Evolutionary conservation across 2,888 invertebrate species (phyloP).

Genomic region (Archips xylosteana): DNA sequence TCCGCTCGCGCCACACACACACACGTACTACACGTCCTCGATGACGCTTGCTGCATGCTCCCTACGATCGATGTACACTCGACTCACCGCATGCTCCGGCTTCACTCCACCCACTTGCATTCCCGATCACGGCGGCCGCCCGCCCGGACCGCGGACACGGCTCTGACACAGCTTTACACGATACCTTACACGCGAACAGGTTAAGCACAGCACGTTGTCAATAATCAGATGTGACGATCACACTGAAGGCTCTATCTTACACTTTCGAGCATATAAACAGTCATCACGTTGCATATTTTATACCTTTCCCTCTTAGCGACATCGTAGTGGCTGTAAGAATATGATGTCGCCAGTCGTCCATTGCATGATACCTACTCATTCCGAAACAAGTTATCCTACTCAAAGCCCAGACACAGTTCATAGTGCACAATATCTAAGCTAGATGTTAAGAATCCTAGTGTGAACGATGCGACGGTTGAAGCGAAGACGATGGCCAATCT

Average conservation of each 20-base stretch:
- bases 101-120: constrained; percentile 81
- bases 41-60: constrained; percentile 78
- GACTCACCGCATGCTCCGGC: constrained; percentile 80
- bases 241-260: constrained; percentile 70
- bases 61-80: constrained; percentile 71
- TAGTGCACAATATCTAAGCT: constrained; percentile 69
- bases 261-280: constrained; percentile 76
- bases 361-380: constrained; percentile 77
- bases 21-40: constrained; percentile 65
- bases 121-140: constrained; percentile 82
- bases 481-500: constrained; percentile 42
- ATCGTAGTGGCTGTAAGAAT: constrained; percentile 73
- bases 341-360: constrained; percentile 76
- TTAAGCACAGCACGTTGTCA: constrained; percentile 76
- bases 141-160: constrained; percentile 65
- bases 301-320: constrained; percentile 85
- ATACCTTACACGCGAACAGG: constrained; percentile 81
- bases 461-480: constrained; percentile 62
- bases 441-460: constrained; percentile 67
- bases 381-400: constrained; percentile 68
- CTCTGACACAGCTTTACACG: constrained; percentile 81
- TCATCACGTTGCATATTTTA: constrained; percentile 84
- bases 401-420: constrained; percentile 68
- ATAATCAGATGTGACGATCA: constrained; percentile 62
- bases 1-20: constrained; percentile 83